Base-by-base conservation (phyloP, 2,113 vertebrate genomes). In the Vombatus ursinus region DNA sequence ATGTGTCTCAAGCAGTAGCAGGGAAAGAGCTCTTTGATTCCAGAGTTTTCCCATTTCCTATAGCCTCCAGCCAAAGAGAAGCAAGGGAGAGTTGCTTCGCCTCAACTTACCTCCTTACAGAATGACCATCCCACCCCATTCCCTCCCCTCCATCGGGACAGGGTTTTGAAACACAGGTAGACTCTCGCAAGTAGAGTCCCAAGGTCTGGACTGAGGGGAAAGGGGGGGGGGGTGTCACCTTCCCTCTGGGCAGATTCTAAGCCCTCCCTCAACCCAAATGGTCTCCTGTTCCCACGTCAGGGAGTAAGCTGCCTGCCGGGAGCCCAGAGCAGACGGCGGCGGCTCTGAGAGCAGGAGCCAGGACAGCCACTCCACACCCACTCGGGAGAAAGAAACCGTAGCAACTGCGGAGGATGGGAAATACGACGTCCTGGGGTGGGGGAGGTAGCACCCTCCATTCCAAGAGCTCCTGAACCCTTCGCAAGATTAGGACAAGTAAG, bases 361-460 rank as follows among this genome's bases (percentile, higher is more conserved):
- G 92, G 95, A 97, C 95, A 96, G 90, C 96, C 89, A 93, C 96
- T 97, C 97, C 97, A 97, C 97, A 96, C 98, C 98, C 95, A 98
- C 98, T 98, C 97, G 96, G 93, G 97, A 97, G 96, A 92, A 97
- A 91, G 97, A 98, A 98, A 97, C 98, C 98, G 96, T 97, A 97
- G 97, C 98, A 97, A 98, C 98, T 94, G 97, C 96, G 97, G 95
- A 95, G 47, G 98, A 97, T 52, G 96, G 94, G 97, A 31, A 90
- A 50, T 49, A 14, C 90, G 48, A 31, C 49, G 47, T 25, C 49
- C 90, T 90, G 90, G 90, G 68, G 37, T 84, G 68, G 68, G 49
- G 90, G 90, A 19, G 90, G 90, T 3, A 50, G 25, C 48, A 48
- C 90, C 48, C 48, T 48, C 49, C 90, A 48, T 90, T 26, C 90